Evolutionary conservation across 2,113 vertebrate species (phyloP).

Genomic region (Sylvilagus bachmani): DNA sequence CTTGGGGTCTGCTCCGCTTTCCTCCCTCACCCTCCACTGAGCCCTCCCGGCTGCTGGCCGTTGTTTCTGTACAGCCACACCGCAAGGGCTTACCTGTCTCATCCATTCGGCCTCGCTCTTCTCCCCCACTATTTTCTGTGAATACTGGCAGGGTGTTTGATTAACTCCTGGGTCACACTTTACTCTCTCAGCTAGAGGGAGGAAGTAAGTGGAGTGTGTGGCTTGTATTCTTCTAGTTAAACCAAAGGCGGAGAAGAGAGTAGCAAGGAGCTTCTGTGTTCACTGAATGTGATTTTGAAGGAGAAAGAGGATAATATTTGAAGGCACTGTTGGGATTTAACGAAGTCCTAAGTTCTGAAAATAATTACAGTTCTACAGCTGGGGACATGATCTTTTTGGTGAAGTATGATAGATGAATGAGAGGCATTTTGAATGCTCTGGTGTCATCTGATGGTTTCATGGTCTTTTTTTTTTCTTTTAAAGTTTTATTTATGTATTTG

Average conservation of each 20-base stretch:
- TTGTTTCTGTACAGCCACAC: background rate
- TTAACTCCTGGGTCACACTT: constrained; percentile 33
- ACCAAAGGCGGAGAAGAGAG: background rate
- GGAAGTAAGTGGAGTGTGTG: background rate
- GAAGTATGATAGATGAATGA: background rate
- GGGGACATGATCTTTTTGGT: background rate
- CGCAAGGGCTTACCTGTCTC: background rate
- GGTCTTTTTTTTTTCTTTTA: too few relatives aligned
- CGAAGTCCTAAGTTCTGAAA: background rate
- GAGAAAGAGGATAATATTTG: background rate
- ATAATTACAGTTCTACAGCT: constrained; percentile 2
- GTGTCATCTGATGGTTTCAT: background rate
- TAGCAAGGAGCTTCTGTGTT: background rate
- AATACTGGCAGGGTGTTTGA: background rate
- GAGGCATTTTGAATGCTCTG: background rate
- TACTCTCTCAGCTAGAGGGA: background rate
- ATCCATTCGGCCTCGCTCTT: background rate
- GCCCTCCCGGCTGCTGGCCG: background rate
- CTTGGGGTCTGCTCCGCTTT: background rate
- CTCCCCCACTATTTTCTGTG: background rate
- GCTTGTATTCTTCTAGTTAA: constrained; percentile 21
- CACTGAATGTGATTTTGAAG: constrained; percentile 58
- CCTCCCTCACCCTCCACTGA: background rate
- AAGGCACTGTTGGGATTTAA: constrained; percentile 11
- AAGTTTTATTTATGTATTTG: too few relatives aligned